A percentile compares a stretch with the other conserved stretches of the same genome.
phyloP scores from a whole-genome alignment of 23 tunicate genomes.

The Oikopleura dioica region DNA sequence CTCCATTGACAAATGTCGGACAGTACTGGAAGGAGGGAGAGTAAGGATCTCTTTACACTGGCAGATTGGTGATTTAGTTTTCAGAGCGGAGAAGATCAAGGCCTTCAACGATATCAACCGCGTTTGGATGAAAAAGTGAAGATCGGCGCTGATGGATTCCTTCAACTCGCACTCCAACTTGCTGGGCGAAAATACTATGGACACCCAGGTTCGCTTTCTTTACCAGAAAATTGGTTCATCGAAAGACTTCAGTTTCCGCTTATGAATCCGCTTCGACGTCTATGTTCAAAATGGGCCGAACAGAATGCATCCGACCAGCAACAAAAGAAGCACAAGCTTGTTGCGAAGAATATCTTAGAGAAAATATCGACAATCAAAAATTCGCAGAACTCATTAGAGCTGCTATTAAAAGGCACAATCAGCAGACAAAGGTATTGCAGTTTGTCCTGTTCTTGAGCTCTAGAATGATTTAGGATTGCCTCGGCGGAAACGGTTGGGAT shows the following conservation, averaged over 20 bases:
- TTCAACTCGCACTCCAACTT: not conserved
- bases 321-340: not conserved
- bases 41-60: too few species aligned
- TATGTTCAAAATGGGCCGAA: not conserved
- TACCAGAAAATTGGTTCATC: too few species aligned
- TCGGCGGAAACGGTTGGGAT: not conserved
- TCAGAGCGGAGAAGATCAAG: too few species aligned
- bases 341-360: slow-evolving; percentile 16
- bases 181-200: too few species aligned
- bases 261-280: not conserved
- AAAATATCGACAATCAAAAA: not conserved
- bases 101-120: too few species aligned
- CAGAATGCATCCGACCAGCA: not conserved
- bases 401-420: slow-evolving; percentile 6
- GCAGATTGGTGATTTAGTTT: too few species aligned
- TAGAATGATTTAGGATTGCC: too few species aligned
- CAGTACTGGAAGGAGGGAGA: too few species aligned
- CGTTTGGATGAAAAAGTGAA: not conserved
- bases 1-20: too few species aligned
- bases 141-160: slow-evolving; percentile 1
- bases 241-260: not conserved
- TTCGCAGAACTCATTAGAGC: not conserved
- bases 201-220: too few species aligned
- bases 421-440: too few species aligned
- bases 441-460: too few species aligned